These are phyloP conservation scores for Macquaria ambigua DNA, from an alignment of 2,113 vertebrate genomes.

Conservation along the genomic window DNA sequence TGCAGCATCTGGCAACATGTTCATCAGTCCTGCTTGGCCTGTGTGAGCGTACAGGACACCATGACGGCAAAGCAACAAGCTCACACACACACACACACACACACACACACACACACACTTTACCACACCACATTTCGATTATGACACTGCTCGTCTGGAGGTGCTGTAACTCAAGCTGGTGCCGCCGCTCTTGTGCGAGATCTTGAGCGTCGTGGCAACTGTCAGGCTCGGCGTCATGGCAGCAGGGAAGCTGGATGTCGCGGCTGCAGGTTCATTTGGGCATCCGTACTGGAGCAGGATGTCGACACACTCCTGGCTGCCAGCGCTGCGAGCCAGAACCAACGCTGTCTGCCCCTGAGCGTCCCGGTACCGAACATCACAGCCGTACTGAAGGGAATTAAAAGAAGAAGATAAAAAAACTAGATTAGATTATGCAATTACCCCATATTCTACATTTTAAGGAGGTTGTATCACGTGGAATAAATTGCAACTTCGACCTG, in stretches of 20 bases:
- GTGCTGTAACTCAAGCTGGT: conserved; percentile 89
- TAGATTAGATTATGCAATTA: conserved; percentile 8
- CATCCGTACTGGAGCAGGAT: conserved; percentile 95
- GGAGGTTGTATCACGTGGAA: conserved; percentile 17
- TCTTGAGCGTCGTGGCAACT: conserved; percentile 85
- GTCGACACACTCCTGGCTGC: conserved; percentile 94
- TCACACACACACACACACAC: conserved; percentile 7
- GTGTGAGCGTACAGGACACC: conserved; percentile 41
- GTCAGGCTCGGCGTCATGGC: conserved; percentile 83
- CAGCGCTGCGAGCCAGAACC: conserved; percentile 88
- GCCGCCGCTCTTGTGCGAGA: conserved; percentile 89
- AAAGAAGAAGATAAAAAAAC: neutral
- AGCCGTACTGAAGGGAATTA: conserved; percentile 88
- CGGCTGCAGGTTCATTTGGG: conserved; percentile 79
- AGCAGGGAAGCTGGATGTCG: conserved; percentile 84
- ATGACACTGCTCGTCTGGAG: conserved; percentile 84
- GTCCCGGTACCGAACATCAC: conserved; percentile 90
- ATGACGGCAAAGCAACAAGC: conserved; percentile 47
- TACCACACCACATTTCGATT: conserved; percentile 49
- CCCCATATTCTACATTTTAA: conserved; percentile 8
- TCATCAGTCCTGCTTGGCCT: conserved; percentile 33
- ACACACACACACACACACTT: conserved; percentile 22
- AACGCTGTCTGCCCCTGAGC: conserved; percentile 91
- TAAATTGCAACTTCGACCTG: neutral
- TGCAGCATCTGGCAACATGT: conserved; percentile 52